Conservation (phyloP, 2,888 invertebrate genomes). For the Dendrolimus pini region DNA sequence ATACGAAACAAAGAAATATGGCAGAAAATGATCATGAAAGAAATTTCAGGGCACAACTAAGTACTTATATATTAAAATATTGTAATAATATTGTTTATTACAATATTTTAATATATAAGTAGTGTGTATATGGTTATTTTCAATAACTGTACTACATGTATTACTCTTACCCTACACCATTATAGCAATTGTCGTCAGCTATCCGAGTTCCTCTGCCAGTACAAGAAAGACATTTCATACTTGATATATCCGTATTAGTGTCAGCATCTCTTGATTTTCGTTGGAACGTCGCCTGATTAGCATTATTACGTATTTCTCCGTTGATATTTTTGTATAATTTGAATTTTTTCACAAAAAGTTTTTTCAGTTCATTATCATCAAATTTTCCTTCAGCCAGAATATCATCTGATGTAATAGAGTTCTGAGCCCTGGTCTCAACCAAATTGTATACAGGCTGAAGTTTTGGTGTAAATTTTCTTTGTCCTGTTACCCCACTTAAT, state of each 20-base stretch:
- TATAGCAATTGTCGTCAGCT: slow-evolving; percentile 31
- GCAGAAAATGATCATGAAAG: no score
- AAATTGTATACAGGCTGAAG: slow-evolving; percentile 25
- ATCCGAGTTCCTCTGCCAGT: slow-evolving; percentile 19
- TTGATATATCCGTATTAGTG: slow-evolving; percentile 9
- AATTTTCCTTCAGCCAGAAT: slow-evolving; percentile 24
- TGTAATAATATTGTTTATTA: no score
- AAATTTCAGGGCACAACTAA: no score
- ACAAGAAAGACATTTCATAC: slow-evolving; percentile 35
- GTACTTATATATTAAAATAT: no score
- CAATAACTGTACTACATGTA: neutral
- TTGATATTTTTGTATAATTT: slow-evolving; percentile 20
- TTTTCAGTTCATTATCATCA: slow-evolving; percentile 25
- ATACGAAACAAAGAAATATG: no score
- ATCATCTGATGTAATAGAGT: slow-evolving; percentile 24
- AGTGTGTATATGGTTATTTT: no score
- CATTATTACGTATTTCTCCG: slow-evolving; percentile 15
- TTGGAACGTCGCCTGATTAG: slow-evolving; percentile 8
- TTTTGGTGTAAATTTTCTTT: slow-evolving; percentile 29
- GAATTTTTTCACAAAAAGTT: slow-evolving; percentile 23
- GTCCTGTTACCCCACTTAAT: slow-evolving; percentile 23
- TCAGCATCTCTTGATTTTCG: slow-evolving; percentile 21
- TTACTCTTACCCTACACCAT: slow-evolving; percentile 31
- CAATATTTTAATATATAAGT: no score
- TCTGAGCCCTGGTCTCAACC: slow-evolving; percentile 17